Percentiles rank a stretch among this genome's conserved stretches.
Conservation (phyloP, 2,888 invertebrate genomes). For the Papilio demoleus region DNA sequence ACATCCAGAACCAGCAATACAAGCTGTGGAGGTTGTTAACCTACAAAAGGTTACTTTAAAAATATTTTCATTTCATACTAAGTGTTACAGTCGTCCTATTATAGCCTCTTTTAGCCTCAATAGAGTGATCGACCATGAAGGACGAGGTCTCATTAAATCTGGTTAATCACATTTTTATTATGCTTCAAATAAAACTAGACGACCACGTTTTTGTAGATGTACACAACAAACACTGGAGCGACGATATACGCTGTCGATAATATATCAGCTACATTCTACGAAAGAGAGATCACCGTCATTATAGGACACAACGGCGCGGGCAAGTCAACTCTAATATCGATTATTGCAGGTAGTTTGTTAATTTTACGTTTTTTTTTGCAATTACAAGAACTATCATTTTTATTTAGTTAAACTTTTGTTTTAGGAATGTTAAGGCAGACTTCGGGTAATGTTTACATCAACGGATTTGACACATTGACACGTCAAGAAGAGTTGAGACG, state of each 20-base stretch:
- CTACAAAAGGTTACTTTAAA: conserved; percentile 66
- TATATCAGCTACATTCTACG: conserved; percentile 88
- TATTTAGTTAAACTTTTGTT: conserved; percentile 30
- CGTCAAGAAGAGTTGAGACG: conserved; percentile 87
- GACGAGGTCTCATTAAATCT: no score
- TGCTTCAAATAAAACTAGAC: neutral
- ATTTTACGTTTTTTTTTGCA: no score
- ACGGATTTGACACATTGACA: conserved; percentile 87
- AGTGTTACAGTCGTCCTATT: no score
- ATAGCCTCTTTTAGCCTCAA: no score
- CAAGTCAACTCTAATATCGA: conserved; percentile 89
- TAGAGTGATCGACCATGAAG: no score
- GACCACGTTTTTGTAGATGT: conserved; percentile 29
- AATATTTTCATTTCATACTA: neutral
- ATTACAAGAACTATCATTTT: neutral
- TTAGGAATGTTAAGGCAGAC: conserved; percentile 89
- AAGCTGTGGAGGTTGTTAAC: conserved; percentile 62
- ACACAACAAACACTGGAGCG: conserved; percentile 27
- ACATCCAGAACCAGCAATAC: conserved; percentile 50
- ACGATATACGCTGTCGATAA: conserved; percentile 84
- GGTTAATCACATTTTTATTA: no score
- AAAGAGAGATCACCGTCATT: conserved; percentile 92
- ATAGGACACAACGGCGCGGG: conserved; percentile 96
- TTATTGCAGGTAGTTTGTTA: conserved; percentile 78
- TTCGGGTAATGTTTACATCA: conserved; percentile 87